phyloP scores from a whole-genome alignment of 2,113 vertebrate genomes.

The Mionectes macconnelli region DNA sequence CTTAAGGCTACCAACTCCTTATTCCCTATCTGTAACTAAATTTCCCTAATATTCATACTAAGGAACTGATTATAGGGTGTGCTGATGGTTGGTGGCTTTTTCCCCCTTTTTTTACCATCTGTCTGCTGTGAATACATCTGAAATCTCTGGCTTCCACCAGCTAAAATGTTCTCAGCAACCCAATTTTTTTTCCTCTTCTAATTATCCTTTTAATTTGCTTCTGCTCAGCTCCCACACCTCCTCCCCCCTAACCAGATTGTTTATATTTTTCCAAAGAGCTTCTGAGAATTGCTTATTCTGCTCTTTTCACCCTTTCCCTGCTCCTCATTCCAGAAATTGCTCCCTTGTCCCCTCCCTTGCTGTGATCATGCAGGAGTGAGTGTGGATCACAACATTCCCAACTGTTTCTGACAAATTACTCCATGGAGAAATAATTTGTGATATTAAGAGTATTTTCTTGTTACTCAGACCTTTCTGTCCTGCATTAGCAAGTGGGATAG shows the following conservation, averaged over 20 bases:
- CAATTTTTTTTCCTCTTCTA: conserved; percentile 9
- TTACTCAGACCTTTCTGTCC: background rate
- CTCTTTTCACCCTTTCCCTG: conserved; percentile 28
- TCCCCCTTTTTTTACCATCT: conserved; percentile 35
- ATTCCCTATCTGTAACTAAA: background rate
- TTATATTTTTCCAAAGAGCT: conserved; percentile 58
- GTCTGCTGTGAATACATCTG: conserved; percentile 52
- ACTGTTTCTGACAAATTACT: background rate
- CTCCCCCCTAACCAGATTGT: conserved; percentile 64
- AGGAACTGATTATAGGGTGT: conserved; percentile 16
- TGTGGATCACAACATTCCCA: background rate
- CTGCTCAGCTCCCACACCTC: conserved; percentile 50
- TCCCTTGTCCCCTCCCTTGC: background rate
- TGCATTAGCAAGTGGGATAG: background rate
- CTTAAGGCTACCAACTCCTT: background rate
- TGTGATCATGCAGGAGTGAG: background rate
- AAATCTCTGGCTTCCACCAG: conserved; percentile 34
- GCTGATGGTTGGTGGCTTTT: background rate
- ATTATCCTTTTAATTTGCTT: conserved; percentile 68
- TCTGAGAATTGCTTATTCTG: conserved; percentile 46
- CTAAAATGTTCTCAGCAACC: conserved; percentile 38
- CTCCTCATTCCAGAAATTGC: background rate
- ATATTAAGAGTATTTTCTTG: background rate
- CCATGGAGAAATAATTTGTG: background rate
- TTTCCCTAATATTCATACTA: background rate